phyloP scores from a whole-genome alignment of 2,113 vertebrate genomes.

The Apistogramma diplotaenia region DNA sequence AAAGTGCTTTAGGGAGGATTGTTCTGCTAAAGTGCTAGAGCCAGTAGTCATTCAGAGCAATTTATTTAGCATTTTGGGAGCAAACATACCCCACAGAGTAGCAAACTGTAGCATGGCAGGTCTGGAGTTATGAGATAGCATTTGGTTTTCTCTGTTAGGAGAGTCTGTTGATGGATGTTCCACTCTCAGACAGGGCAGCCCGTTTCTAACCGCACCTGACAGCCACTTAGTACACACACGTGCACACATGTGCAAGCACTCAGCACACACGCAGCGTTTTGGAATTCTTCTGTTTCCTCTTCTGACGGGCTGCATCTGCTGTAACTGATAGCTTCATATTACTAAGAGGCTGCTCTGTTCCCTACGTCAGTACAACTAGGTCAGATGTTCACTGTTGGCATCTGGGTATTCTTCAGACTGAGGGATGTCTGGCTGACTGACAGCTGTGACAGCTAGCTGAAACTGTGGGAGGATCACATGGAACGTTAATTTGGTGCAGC shows the following conservation, averaged over 20 bases:
- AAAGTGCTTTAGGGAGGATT: neutral
- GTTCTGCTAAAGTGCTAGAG: conserved; percentile 21
- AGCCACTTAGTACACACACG: conserved; percentile 39
- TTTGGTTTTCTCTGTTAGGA: conserved; percentile 36
- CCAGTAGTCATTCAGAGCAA: neutral
- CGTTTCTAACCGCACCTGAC: conserved; percentile 56
- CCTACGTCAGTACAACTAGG: conserved; percentile 32
- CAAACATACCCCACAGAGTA: neutral
- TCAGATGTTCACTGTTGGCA: conserved; percentile 27
- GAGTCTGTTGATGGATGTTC: conserved; percentile 54
- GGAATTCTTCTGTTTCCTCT: neutral
- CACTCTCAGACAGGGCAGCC: conserved; percentile 30
- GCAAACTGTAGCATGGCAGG: neutral
- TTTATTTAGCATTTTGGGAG: conserved; percentile 13
- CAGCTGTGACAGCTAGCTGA: conserved; percentile 15
- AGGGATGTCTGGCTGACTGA: conserved; percentile 29
- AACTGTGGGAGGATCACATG: neutral
- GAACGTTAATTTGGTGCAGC: neutral
- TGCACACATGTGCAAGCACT: neutral
- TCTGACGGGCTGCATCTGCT: conserved; percentile 23
- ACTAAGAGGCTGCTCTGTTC: conserved; percentile 18
- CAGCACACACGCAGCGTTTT: neutral
- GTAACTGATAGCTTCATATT: conserved; percentile 35
- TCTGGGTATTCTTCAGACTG: conserved; percentile 19
- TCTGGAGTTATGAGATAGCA: conserved; percentile 35